Percentiles rank a stretch among this genome's conserved stretches.
These are phyloP conservation scores for Rosalia funebris DNA, from an alignment of 2,888 invertebrate genomes.

Conservation along the genomic window DNA sequence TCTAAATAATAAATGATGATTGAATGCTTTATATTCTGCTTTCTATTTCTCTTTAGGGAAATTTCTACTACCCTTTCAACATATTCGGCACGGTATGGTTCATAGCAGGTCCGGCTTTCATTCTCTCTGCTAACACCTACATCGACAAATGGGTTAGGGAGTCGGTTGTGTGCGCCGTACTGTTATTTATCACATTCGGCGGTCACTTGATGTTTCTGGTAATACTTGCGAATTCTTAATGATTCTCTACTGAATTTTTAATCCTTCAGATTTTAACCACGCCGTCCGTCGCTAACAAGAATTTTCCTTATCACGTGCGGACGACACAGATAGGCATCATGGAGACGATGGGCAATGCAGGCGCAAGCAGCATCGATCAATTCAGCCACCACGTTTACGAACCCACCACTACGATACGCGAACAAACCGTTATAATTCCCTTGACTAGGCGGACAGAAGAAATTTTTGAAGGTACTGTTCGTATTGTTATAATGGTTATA, in stretches of 20 bases:
- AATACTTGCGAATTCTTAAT: too few relatives aligned
- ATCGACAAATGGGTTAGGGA: constrained; percentile 85
- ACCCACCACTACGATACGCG: constrained; percentile 63
- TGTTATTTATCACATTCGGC: constrained; percentile 70
- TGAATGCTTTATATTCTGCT: too few relatives aligned
- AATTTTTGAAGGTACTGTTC: constrained; percentile 62
- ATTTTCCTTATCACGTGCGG: constrained; percentile 90
- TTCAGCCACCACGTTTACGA: constrained; percentile 75
- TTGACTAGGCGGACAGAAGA: constrained; percentile 73
- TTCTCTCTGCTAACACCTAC: constrained; percentile 79
- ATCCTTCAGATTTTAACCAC: constrained; percentile 82
- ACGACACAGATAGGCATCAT: constrained; percentile 83
- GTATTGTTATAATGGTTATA: too few relatives aligned
- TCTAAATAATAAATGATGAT: too few relatives aligned
- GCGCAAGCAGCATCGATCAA: constrained; percentile 67
- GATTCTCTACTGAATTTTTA: too few relatives aligned
- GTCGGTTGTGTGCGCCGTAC: constrained; percentile 75
- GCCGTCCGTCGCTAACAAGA: constrained; percentile 86
- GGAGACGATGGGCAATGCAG: constrained; percentile 67
- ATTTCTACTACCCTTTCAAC: constrained; percentile 86
- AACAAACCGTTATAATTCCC: constrained; percentile 73
- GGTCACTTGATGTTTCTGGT: constrained; percentile 77
- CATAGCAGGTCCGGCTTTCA: constrained; percentile 82
- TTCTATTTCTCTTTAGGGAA: constrained; percentile 64
- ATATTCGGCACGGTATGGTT: constrained; percentile 89